Conservation (phyloP, 2,113 vertebrate species). For the Phylloscopus trochiloides region DNA sequence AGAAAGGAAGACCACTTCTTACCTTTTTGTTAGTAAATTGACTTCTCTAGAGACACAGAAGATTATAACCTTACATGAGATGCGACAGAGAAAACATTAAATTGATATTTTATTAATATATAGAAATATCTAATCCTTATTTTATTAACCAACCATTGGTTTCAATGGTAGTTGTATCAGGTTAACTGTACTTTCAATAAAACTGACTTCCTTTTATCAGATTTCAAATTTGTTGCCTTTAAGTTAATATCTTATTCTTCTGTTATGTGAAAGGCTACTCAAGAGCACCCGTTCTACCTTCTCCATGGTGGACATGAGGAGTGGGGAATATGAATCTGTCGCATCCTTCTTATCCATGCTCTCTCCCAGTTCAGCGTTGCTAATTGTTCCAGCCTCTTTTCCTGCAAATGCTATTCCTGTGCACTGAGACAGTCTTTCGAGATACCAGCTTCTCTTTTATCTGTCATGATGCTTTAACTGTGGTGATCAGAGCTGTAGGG, state of each 20-base stretch:
- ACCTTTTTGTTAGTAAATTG: background rate
- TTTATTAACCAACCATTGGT: background rate
- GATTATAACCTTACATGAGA: background rate
- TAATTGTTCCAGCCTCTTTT: background rate
- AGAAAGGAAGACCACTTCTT: background rate
- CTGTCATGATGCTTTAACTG: background rate
- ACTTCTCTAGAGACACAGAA: background rate
- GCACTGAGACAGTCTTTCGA: background rate
- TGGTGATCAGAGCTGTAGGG: background rate
- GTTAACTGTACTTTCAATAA: background rate
- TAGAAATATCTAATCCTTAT: background rate
- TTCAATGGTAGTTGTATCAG: background rate
- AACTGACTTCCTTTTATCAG: background rate
- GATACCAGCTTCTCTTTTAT: background rate
- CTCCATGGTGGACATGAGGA: fast-evolving
- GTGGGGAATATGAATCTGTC: background rate
- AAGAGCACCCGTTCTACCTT: background rate
- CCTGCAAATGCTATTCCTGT: background rate
- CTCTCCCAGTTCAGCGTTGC: background rate
- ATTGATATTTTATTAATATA: background rate
- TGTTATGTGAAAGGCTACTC: background rate
- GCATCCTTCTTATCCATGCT: background rate
- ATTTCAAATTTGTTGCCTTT: background rate
- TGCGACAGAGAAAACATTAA: background rate
- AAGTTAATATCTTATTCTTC: background rate